These are phyloP conservation scores for Clamator glandarius DNA, from an alignment of 2,797 vertebrate species.

Conservation along the genomic window DNA sequence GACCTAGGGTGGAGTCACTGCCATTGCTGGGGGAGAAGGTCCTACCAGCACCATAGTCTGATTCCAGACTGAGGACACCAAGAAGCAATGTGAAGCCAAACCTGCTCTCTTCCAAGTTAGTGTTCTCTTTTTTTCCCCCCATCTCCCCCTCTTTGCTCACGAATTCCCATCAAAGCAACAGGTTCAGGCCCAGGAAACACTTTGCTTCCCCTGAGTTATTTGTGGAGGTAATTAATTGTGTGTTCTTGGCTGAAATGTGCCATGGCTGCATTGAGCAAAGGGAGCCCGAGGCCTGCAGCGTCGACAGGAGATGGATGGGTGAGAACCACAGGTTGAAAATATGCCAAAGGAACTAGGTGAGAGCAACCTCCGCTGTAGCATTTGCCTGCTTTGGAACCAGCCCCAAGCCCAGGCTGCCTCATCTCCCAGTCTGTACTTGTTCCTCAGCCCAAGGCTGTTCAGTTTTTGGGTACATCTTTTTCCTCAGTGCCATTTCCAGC, in stretches of 20 bases:
- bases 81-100: neutral
- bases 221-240: neutral
- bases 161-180: neutral
- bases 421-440: fast-evolving
- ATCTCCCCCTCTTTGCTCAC: fast-evolving
- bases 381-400: neutral
- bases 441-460: neutral
- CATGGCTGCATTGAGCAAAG: fast-evolving
- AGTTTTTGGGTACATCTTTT: neutral
- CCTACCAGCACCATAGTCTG: neutral
- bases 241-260: neutral
- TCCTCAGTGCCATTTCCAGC: neutral
- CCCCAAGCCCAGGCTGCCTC: neutral
- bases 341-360: neutral
- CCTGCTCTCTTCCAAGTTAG: neutral
- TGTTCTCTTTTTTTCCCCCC: fast-evolving
- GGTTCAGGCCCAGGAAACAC: neutral
- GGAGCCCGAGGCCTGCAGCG: fast-evolving
- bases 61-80: neutral
- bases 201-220: neutral
- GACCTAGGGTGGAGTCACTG: neutral
- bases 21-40: neutral
- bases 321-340: neutral
- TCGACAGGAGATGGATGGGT: fast-evolving
- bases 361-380: fast-evolving